These are phyloP conservation scores for Hylaeus anthracinus DNA, from an alignment of 1,140 invertebrate species.

Conservation along the genomic window DNA sequence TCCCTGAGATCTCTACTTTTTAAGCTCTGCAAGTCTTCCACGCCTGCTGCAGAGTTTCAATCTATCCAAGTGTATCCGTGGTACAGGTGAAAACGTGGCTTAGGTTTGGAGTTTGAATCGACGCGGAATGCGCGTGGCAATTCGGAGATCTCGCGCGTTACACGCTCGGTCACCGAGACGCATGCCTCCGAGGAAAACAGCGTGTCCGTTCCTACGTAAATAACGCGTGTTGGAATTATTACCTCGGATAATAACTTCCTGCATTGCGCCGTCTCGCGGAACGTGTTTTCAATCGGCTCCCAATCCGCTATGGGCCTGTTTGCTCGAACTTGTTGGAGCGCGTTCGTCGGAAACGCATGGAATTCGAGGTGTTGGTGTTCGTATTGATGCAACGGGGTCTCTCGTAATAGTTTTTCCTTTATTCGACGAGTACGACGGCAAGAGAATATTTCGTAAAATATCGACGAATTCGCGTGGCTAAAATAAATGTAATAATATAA, in stretches of 20 bases:
- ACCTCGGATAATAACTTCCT: background rate
- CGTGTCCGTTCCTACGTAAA: background rate
- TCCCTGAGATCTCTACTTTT: no score
- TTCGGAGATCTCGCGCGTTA: background rate
- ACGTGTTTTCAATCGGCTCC: background rate
- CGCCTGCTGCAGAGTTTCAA: no score
- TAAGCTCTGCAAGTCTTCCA: no score
- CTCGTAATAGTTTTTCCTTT: background rate
- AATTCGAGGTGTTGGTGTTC: background rate
- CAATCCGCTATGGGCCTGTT: background rate
- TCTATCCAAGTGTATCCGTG: no score
- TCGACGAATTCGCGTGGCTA: background rate
- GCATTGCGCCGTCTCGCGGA: background rate
- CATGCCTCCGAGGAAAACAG: background rate
- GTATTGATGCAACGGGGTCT: background rate
- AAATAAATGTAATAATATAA: slow-evolving; percentile 33
- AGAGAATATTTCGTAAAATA: no score
- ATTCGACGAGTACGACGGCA: background rate
- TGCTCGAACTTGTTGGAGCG: background rate
- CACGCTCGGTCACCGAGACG: background rate
- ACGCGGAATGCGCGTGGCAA: background rate
- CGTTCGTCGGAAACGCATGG: background rate
- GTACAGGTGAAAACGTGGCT: no score
- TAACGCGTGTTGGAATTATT: slow-evolving; percentile 1
- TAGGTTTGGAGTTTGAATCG: background rate